Percentiles rank a stretch among this genome's conserved stretches.
Evolutionary conservation across 2,888 invertebrate genomes (phyloP).

Genomic region (Epinotia brunnichana): DNA sequence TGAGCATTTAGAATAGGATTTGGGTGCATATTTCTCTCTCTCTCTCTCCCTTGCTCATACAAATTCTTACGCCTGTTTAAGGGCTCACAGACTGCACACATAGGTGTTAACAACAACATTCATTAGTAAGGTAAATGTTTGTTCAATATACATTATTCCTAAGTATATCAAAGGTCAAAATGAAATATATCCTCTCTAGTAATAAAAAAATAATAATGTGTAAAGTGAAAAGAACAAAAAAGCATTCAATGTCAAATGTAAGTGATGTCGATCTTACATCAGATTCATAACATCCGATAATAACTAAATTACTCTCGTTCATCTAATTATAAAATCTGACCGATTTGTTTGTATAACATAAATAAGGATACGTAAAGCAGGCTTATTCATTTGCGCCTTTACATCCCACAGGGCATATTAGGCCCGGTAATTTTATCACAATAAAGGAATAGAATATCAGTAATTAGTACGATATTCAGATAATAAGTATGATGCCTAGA

Average conservation of each 20-base stretch:
- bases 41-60: no score
- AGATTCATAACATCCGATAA: constrained; percentile 40
- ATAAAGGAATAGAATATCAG: constrained; percentile 4
- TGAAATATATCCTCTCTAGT: background rate
- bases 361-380: constrained; percentile 16
- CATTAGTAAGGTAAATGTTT: background rate
- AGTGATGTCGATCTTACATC: constrained; percentile 38
- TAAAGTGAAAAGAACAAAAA: constrained; percentile 5
- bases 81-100: no score
- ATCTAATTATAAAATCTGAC: constrained; percentile 43
- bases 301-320: constrained; percentile 36
- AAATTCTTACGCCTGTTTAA: no score
- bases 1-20: background rate
- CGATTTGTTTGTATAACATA: constrained; percentile 39
- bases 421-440: constrained; percentile 10
- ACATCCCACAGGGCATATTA: background rate
- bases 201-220: background rate
- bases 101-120: no score
- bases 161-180: background rate
- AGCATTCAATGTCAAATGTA: constrained; percentile 43
- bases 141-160: background rate
- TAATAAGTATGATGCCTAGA: constrained; percentile 20
- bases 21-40: background rate
- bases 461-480: constrained; percentile 7
- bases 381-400: background rate